Conservation (phyloP, 2,113 vertebrate species). For the Oriolus oriolus region DNA sequence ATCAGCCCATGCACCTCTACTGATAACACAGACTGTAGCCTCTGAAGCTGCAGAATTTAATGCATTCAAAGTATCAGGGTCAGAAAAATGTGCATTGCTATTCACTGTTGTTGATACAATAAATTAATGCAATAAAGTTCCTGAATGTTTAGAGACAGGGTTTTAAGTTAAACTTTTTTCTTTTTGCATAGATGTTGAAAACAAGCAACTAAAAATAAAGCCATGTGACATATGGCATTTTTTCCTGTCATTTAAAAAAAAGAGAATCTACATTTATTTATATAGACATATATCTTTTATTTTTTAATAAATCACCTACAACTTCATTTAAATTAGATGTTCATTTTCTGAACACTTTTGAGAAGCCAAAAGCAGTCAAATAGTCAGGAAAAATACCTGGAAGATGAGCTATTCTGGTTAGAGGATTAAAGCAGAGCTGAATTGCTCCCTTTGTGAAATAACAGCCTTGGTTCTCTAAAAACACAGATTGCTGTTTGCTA, state of each 20-base stretch:
- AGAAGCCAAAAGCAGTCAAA: neutral
- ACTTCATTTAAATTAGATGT: neutral
- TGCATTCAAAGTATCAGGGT: neutral
- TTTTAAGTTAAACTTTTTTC: neutral
- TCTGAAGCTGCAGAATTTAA: neutral
- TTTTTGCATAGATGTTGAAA: neutral
- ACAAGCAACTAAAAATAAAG: neutral
- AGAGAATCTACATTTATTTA: neutral
- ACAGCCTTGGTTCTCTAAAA: constrained; percentile 48
- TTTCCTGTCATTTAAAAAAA: neutral
- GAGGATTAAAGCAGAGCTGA: constrained; percentile 25
- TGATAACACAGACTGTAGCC: neutral
- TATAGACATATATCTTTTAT: neutral
- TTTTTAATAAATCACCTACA: neutral
- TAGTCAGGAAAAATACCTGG: constrained; percentile 1
- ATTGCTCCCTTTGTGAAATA: constrained; percentile 37
- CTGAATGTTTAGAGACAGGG: neutral
- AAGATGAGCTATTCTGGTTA: constrained; percentile 16
- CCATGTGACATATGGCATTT: neutral
- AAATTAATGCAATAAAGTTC: neutral
- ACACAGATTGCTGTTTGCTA: constrained; percentile 52
- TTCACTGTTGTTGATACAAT: neutral
- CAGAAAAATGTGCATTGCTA: neutral
- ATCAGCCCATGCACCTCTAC: neutral
- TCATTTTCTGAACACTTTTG: neutral